Percentiles rank a stretch among this genome's conserved stretches.
phyloP scores from a whole-genome alignment of 2,113 vertebrate species.

The Oriolus oriolus region DNA sequence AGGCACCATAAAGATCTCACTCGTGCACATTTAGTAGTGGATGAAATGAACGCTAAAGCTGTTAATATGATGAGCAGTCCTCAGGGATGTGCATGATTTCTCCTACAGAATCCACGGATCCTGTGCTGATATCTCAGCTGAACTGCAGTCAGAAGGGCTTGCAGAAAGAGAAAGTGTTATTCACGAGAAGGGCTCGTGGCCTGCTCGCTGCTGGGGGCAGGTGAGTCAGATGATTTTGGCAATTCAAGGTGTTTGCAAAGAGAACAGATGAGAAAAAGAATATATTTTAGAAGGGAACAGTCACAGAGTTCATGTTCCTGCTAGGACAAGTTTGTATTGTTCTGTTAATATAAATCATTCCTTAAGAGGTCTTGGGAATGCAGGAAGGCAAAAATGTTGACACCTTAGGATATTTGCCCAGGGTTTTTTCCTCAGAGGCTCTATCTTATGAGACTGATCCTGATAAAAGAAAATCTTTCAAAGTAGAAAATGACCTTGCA shows the following conservation, averaged over 20 bases:
- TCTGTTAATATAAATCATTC: background rate
- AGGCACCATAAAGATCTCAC: background rate
- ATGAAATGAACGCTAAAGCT: background rate
- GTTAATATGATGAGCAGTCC: background rate
- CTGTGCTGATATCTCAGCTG: background rate
- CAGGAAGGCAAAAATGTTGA: background rate
- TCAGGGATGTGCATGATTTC: background rate
- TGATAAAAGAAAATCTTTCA: background rate
- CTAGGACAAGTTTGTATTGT: constrained; percentile 40
- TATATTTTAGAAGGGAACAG: background rate
- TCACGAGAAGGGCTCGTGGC: background rate
- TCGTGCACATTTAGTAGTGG: background rate
- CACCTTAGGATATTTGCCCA: constrained; percentile 17
- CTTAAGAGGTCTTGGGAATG: background rate
- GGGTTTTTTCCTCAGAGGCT: background rate
- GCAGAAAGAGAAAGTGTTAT: background rate
- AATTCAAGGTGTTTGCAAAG: background rate
- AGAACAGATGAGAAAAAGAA: background rate
- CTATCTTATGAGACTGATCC: background rate
- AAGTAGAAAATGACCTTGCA: background rate
- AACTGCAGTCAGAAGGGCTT: background rate
- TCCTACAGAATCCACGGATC: background rate
- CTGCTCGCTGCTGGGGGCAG: background rate
- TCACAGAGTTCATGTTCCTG: background rate
- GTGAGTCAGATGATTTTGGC: background rate